A percentile compares a stretch with the other conserved stretches of the same genome.
These are phyloP conservation scores for Temnothorax nylanderi DNA, from an alignment of 1,140 invertebrate species.

Conservation along the genomic window DNA sequence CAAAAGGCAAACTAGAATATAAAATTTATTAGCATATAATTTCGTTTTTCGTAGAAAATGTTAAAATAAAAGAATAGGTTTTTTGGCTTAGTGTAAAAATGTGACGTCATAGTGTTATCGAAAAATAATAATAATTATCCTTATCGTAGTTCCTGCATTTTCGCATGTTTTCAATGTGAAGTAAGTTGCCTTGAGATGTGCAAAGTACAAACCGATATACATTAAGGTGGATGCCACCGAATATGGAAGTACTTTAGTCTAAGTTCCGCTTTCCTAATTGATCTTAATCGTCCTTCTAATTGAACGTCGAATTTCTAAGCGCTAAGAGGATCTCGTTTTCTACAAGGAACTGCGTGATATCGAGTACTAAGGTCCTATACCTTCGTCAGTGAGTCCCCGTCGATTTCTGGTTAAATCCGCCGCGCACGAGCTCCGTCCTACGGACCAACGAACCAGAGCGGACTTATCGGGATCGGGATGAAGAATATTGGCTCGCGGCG, in stretches of 20 bases:
- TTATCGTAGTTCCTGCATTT: background rate
- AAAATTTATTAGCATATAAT: background rate
- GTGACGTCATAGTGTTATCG: background rate
- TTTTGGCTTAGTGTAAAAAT: background rate
- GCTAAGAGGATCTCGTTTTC: constrained; percentile 58
- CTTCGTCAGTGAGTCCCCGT: background rate
- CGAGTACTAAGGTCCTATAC: constrained; percentile 50
- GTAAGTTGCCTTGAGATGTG: background rate
- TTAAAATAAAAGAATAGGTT: background rate
- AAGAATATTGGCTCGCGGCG: constrained; percentile 71
- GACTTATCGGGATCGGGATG: constrained; percentile 61
- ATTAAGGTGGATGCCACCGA: too few relatives aligned
- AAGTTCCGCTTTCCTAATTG: constrained; percentile 35
- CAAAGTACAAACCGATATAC: background rate
- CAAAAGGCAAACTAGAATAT: background rate
- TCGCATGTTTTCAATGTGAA: background rate
- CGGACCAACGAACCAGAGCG: constrained; percentile 39
- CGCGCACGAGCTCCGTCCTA: constrained; percentile 12
- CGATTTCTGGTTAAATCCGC: background rate
- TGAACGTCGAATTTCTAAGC: constrained; percentile 48
- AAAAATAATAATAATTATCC: background rate
- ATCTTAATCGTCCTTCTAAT: constrained; percentile 62
- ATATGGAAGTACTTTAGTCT: background rate
- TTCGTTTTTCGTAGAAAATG: background rate
- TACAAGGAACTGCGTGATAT: constrained; percentile 26